Percentiles rank a stretch among this genome's conserved stretches.
Conservation (phyloP, 2,113 vertebrate species). For the Proterorhinus semilunaris region DNA sequence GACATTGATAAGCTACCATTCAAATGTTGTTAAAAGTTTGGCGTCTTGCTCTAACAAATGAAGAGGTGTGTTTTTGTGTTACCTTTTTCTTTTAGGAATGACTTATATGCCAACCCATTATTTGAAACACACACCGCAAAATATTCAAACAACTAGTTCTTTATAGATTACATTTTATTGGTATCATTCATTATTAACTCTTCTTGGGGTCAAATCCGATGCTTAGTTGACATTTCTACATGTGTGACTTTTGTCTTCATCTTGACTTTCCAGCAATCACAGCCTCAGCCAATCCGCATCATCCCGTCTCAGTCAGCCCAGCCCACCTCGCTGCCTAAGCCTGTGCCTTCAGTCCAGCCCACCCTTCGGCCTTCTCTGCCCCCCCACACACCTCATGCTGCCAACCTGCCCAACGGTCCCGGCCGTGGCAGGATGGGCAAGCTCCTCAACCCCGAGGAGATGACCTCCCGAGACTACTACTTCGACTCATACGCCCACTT, state of each 20-base stretch:
- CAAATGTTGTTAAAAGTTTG: too few relatives aligned
- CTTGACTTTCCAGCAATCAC: conserved; percentile 52
- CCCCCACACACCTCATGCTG: conserved; percentile 78
- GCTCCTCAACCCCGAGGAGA: conserved; percentile 92
- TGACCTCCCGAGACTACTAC: conserved; percentile 98
- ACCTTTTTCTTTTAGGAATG: too few relatives aligned
- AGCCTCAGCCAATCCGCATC: conserved; percentile 73
- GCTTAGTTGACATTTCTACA: not conserved
- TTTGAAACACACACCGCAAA: too few relatives aligned
- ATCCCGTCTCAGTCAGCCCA: conserved; percentile 83
- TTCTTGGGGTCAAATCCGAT: not conserved
- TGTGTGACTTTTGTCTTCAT: not conserved
- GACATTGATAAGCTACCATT: too few relatives aligned
- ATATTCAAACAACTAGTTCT: too few relatives aligned
- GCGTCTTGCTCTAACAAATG: too few relatives aligned
- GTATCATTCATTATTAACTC: not conserved
- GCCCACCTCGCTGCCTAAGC: conserved; percentile 83
- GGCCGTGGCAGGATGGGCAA: conserved; percentile 94
- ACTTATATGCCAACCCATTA: too few relatives aligned
- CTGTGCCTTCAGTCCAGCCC: conserved; percentile 83
- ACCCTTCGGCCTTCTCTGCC: conserved; percentile 55
- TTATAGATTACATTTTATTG: too few relatives aligned
- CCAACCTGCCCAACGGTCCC: conserved; percentile 83
- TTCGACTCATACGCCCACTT: conserved; percentile 99
- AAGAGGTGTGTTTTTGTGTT: too few relatives aligned